phyloP scores from a whole-genome alignment of 35 echinoderm and acorn worm species.

The Ptychodera flava region DNA sequence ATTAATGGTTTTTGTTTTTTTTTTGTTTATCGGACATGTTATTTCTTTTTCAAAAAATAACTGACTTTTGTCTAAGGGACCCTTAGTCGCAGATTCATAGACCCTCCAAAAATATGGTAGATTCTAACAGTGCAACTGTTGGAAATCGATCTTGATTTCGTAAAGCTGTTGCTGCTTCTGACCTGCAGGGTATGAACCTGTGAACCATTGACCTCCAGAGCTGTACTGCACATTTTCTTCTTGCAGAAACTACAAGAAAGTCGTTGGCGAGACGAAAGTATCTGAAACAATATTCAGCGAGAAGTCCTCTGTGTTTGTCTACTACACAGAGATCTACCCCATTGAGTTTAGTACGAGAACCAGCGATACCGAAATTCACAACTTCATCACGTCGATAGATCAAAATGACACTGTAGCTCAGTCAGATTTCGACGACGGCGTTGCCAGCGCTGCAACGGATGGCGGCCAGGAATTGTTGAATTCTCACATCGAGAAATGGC shows the following conservation, averaged over 20 bases:
- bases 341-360: constrained; percentile 24
- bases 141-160: no score
- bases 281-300: constrained; percentile 60
- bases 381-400: constrained; percentile 70
- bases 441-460: neutral
- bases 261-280: constrained; percentile 42
- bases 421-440: neutral
- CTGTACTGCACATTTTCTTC: no score
- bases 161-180: no score
- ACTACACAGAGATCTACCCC: constrained; percentile 57
- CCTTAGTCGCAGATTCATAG: no score
- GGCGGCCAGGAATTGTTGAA: neutral
- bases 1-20: no score
- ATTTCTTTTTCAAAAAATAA: no score
- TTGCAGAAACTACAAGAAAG: constrained; percentile 35
- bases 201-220: no score
- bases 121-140: no score
- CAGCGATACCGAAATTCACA: constrained; percentile 32
- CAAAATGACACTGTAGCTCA: constrained; percentile 6
- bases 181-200: no score
- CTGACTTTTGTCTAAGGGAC: no score
- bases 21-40: no score
- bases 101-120: no score
- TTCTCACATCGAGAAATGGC: neutral
- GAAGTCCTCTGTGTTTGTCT: constrained; percentile 28